These are phyloP conservation scores for Gulo gulo DNA, from an alignment of 2,113 vertebrate species.

Conservation along the genomic window DNA sequence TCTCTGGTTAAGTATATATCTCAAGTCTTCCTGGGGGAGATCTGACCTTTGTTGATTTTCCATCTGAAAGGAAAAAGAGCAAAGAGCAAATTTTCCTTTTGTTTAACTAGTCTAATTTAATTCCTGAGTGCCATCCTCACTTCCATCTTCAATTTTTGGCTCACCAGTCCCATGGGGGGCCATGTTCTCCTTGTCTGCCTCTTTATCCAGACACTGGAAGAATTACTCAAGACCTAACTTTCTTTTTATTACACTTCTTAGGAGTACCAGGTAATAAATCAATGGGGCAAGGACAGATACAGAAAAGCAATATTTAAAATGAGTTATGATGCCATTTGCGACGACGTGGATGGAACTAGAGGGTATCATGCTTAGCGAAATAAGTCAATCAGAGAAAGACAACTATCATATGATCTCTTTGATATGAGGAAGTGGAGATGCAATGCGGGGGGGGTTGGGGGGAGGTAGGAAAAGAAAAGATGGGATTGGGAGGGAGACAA, in stretches of 20 bases:
- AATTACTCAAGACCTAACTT: neutral
- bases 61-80: neutral
- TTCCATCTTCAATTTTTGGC: neutral
- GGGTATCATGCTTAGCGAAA: too few relatives aligned
- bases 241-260: conserved; percentile 52
- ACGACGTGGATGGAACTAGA: too few relatives aligned
- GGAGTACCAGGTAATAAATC: conserved; percentile 44
- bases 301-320: conserved; percentile 71
- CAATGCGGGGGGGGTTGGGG: too few relatives aligned
- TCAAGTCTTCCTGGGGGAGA: neutral
- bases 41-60: neutral
- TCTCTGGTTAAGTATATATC: neutral
- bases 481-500: too few relatives aligned
- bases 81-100: conserved; percentile 26
- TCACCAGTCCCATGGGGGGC: neutral
- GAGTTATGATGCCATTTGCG: conserved; percentile 65
- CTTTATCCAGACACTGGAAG: neutral
- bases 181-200: neutral
- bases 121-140: neutral
- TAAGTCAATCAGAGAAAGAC: too few relatives aligned
- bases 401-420: too few relatives aligned
- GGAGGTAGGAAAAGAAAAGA: too few relatives aligned
- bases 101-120: neutral
- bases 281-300: conserved; percentile 38
- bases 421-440: too few relatives aligned